Conservation (phyloP, 2,888 invertebrate genomes). For the Nomada ferruginata region DNA sequence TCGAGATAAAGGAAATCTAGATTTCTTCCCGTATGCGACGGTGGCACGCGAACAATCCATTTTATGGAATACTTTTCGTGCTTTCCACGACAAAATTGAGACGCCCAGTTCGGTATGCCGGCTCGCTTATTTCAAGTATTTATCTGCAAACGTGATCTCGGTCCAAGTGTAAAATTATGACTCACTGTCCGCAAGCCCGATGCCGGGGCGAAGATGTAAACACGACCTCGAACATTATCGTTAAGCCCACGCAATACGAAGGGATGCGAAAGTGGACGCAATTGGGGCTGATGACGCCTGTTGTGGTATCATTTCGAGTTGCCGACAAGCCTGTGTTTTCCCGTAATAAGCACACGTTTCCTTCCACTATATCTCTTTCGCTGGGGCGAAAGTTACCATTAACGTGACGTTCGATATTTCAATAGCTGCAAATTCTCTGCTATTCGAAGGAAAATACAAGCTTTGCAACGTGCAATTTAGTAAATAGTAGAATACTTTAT, state of each 20-base stretch:
- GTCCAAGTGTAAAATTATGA: slow-evolving; percentile 28
- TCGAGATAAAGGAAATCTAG: not conserved
- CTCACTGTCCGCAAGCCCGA: slow-evolving; percentile 36
- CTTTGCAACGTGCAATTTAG: not conserved
- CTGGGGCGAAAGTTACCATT: not conserved
- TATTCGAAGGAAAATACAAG: not conserved
- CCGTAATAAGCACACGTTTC: slow-evolving; percentile 27
- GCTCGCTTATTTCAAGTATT: not conserved
- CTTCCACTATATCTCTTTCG: not conserved
- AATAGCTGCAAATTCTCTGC: not conserved
- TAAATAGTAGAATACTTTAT: not conserved
- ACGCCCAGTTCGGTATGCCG: not conserved
- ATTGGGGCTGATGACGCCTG: slow-evolving; percentile 51
- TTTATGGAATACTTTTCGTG: not conserved
- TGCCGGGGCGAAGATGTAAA: slow-evolving; percentile 56
- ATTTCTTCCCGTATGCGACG: not conserved
- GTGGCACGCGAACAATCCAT: slow-evolving; percentile 12
- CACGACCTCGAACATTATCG: slow-evolving; percentile 61
- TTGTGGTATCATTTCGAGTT: slow-evolving; percentile 25
- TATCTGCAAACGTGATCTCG: slow-evolving; percentile 29
- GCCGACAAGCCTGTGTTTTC: slow-evolving; percentile 17
- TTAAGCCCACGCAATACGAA: slow-evolving; percentile 60
- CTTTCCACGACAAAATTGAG: slow-evolving; percentile 12
- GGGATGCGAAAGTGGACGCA: slow-evolving; percentile 49
- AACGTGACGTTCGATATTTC: not conserved